These are phyloP conservation scores for Zaprionus lineosus DNA, from an alignment of 2,888 invertebrate genomes.

Conservation along the genomic window DNA sequence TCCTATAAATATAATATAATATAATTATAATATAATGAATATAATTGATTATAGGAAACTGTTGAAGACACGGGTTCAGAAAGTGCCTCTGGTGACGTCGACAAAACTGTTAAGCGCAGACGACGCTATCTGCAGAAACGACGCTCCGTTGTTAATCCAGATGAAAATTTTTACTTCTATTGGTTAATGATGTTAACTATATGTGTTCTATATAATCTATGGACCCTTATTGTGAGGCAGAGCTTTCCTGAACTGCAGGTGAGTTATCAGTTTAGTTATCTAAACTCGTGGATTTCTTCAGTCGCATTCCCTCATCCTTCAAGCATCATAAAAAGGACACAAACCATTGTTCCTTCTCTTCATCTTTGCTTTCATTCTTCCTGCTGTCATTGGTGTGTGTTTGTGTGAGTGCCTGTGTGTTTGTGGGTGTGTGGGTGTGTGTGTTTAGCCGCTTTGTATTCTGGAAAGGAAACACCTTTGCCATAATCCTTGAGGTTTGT, in stretches of 20 bases:
- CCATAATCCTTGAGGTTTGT: slow-evolving; percentile 38
- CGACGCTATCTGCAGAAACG: slow-evolving; percentile 89
- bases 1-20: background rate
- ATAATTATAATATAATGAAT: background rate
- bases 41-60: slow-evolving; percentile 83
- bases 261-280: slow-evolving; percentile 54
- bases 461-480: slow-evolving; percentile 34
- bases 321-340: background rate
- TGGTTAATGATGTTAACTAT: slow-evolving; percentile 95
- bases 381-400: no score
- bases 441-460: no score
- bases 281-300: no score
- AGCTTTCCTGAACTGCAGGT: slow-evolving; percentile 95
- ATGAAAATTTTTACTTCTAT: slow-evolving; percentile 97
- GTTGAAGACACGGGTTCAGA: slow-evolving; percentile 89
- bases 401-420: no score
- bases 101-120: slow-evolving; percentile 85
- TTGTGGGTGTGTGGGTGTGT: no score
- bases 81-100: slow-evolving; percentile 85
- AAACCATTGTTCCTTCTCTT: slow-evolving; percentile 5
- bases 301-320: background rate
- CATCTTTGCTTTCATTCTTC: no score
- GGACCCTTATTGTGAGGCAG: slow-evolving; percentile 97
- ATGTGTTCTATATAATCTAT: slow-evolving; percentile 96
- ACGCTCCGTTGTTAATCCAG: slow-evolving; percentile 94